These are phyloP conservation scores for Rugalucina vietnamica DNA, from an alignment of 2,888 invertebrate species.

Conservation along the genomic window DNA sequence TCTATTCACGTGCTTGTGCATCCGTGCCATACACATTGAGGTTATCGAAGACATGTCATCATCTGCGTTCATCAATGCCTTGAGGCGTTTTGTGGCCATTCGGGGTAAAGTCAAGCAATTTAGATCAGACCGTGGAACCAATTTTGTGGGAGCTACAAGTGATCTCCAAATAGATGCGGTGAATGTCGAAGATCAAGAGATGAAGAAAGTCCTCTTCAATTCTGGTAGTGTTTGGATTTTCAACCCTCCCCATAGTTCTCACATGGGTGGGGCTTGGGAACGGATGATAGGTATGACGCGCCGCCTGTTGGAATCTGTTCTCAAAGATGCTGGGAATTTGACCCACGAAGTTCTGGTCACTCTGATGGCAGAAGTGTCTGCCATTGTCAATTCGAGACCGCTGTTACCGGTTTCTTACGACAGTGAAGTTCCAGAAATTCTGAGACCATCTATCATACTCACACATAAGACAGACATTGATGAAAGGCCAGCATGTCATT, in stretches of 20 bases:
- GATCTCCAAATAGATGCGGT: conserved; percentile 27
- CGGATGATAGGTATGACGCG: conserved; percentile 44
- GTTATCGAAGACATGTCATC: too few species aligned
- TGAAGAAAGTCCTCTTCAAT: not conserved
- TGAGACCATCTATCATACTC: conserved; percentile 25
- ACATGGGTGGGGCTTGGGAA: conserved; percentile 41
- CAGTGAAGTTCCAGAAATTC: conserved; percentile 17
- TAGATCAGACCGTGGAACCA: conserved; percentile 36
- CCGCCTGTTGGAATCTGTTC: conserved; percentile 31
- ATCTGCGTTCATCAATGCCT: conserved; percentile 28
- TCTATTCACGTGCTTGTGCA: conserved; percentile 55
- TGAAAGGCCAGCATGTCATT: not conserved
- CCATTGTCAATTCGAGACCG: conserved; percentile 51
- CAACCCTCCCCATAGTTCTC: conserved; percentile 17
- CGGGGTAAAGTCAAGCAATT: conserved; percentile 24
- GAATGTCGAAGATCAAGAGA: conserved; percentile 6
- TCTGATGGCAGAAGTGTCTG: conserved; percentile 47
- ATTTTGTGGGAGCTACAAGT: conserved; percentile 21
- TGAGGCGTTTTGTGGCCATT: conserved; percentile 20
- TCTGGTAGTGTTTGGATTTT: conserved; percentile 35
- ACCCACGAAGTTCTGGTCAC: conserved; percentile 54
- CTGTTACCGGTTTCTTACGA: conserved; percentile 30
- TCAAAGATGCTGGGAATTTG: conserved; percentile 10
- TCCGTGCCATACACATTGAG: too few species aligned
- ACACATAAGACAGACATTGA: conserved; percentile 20